These are phyloP conservation scores for Lepidocyrtoides sp. DNA, from an alignment of 2,888 invertebrate species.

Conservation along the genomic window DNA sequence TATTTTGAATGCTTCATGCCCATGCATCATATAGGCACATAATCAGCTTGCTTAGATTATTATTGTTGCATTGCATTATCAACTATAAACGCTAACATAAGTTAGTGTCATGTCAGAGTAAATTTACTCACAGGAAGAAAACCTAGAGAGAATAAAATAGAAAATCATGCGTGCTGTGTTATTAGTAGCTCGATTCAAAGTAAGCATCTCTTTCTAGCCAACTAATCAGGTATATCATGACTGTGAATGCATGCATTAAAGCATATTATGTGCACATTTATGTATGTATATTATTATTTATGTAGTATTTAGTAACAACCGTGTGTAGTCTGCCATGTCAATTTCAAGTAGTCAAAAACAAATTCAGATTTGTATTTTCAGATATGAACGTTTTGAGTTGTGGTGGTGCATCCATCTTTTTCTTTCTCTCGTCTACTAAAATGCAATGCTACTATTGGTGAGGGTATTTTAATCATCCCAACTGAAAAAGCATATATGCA, in stretches of 20 bases:
- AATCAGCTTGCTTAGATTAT: slow-evolving; percentile 54
- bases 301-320: too few species aligned
- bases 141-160: neutral
- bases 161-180: neutral
- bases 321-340: too few species aligned
- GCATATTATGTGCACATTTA: neutral
- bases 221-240: neutral
- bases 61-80: slow-evolving; percentile 16
- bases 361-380: too few species aligned
- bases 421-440: too few species aligned
- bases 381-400: too few species aligned
- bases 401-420: too few species aligned
- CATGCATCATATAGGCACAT: slow-evolving; percentile 61
- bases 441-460: too few species aligned
- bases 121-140: neutral
- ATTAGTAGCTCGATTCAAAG: neutral
- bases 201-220: neutral
- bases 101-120: neutral
- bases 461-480: too few species aligned
- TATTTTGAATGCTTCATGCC: slow-evolving; percentile 68
- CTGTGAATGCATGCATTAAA: neutral
- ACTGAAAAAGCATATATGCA: too few species aligned
- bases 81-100: neutral
- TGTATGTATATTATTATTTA: neutral
- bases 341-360: too few species aligned